Evolutionary conservation across 2,888 invertebrate species (phyloP).

Genomic region (Limnephilus marmoratus): DNA sequence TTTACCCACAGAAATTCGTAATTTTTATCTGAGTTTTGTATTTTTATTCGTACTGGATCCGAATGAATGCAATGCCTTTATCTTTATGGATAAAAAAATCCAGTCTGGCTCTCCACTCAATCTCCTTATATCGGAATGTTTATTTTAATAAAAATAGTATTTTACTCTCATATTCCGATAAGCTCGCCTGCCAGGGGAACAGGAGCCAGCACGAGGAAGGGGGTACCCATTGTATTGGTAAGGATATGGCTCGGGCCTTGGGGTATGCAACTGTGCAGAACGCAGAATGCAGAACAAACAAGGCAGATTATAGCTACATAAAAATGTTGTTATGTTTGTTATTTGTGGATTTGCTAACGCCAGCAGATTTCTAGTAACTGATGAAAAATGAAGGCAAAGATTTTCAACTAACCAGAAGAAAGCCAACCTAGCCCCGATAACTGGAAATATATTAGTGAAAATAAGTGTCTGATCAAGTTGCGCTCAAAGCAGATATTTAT

Average conservation of each 20-base stretch:
- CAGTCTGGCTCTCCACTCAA: conserved; percentile 50
- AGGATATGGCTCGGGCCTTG: neutral
- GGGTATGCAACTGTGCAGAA: neutral
- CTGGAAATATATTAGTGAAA: too few relatives aligned
- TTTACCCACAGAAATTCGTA: neutral
- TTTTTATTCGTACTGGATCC: neutral
- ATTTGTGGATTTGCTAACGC: neutral
- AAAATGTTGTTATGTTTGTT: neutral
- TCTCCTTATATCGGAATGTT: conserved; percentile 63
- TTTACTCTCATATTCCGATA: conserved; percentile 62
- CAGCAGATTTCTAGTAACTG: too few relatives aligned
- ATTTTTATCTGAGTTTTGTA: neutral
- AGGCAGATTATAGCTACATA: neutral
- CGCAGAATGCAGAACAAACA: neutral
- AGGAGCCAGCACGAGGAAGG: neutral
- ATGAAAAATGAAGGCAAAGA: too few relatives aligned
- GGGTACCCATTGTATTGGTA: neutral
- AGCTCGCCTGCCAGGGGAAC: conserved; percentile 47
- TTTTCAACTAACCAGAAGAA: too few relatives aligned
- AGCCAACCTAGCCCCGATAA: too few relatives aligned
- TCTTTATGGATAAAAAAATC: neutral
- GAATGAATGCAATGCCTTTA: neutral
- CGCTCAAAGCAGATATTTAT: too few relatives aligned
- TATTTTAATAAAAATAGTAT: conserved; percentile 63
- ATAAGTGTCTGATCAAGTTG: too few relatives aligned